Conservation (phyloP, 2,888 invertebrate species). For the Aromia moschata region DNA sequence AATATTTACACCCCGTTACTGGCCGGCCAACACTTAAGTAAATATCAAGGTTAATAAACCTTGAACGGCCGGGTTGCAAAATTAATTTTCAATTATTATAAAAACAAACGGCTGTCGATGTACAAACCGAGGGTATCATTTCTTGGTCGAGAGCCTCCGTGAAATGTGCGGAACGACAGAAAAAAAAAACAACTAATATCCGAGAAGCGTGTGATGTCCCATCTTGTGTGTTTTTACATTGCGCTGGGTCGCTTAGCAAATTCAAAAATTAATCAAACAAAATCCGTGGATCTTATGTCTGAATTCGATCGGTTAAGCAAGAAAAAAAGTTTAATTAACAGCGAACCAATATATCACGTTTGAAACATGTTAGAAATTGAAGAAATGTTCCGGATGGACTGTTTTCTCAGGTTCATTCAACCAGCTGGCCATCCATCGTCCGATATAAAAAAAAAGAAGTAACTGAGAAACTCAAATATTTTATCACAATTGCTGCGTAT, state of each 20-base stretch:
- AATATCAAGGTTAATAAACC: not conserved
- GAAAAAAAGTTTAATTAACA: not conserved
- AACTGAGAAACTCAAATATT: too few relatives aligned
- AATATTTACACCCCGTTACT: not conserved
- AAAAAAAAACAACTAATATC: too few relatives aligned
- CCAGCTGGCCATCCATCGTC: not conserved
- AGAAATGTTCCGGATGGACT: not conserved
- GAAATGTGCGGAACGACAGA: too few relatives aligned
- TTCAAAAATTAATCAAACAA: not conserved
- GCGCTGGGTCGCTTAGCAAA: not conserved
- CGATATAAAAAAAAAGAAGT: not conserved
- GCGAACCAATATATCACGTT: not conserved
- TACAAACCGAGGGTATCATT: not conserved
- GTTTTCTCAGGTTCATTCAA: not conserved
- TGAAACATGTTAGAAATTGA: not conserved
- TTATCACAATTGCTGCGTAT: too few relatives aligned
- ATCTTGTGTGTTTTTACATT: not conserved
- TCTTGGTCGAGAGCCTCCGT: not conserved
- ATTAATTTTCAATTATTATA: not conserved
- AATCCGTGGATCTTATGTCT: not conserved
- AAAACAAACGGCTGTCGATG: not conserved
- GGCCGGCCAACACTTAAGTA: not conserved
- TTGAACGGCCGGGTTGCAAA: not conserved
- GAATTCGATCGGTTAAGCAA: not conserved
- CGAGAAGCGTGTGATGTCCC: not conserved